Percentiles rank a stretch among this genome's conserved stretches.
Evolutionary conservation across 2,888 invertebrate species (phyloP).

Genomic region (Toxonevra muliebris): DNA sequence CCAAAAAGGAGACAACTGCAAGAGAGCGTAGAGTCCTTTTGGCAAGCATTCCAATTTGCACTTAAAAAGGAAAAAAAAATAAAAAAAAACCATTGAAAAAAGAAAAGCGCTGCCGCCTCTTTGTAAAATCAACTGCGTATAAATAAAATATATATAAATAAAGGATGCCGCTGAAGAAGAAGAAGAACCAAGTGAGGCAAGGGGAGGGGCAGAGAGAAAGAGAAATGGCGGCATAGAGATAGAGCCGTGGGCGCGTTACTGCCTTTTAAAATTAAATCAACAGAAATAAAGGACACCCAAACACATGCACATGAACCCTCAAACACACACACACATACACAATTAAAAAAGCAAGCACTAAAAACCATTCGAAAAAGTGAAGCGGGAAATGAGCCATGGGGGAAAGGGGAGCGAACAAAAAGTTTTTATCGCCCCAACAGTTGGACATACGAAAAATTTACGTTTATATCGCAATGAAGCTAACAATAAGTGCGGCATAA

Average conservation of each 20-base stretch:
- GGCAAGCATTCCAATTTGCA: constrained; percentile 32
- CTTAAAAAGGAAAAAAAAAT: constrained; percentile 14
- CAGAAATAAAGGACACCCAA: constrained; percentile 45
- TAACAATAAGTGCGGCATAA: neutral
- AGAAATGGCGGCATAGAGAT: neutral
- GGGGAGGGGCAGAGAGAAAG: neutral
- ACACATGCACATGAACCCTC: constrained; percentile 29
- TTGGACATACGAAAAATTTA: constrained; percentile 5
- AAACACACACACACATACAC: constrained; percentile 15
- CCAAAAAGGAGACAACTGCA: constrained; percentile 11
- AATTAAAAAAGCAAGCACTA: neutral
- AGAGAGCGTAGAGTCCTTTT: constrained; percentile 14
- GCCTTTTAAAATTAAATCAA: constrained; percentile 60
- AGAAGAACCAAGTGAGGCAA: neutral
- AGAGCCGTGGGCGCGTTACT: constrained; percentile 35
- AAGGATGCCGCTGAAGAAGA: neutral
- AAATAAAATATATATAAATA: neutral
- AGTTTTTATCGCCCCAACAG: constrained; percentile 18
- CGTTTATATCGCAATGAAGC: constrained; percentile 8
- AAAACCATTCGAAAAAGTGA: neutral
- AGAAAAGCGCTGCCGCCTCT: no score
- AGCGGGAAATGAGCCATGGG: neutral
- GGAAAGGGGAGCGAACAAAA: neutral
- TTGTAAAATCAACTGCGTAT: no score
- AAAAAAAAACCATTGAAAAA: constrained; percentile 3